Percentiles rank a stretch among this genome's conserved stretches.
These are phyloP conservation scores for Laticauda laticaudata DNA, from an alignment of 2,113 vertebrate genomes.

Conservation along the genomic window DNA sequence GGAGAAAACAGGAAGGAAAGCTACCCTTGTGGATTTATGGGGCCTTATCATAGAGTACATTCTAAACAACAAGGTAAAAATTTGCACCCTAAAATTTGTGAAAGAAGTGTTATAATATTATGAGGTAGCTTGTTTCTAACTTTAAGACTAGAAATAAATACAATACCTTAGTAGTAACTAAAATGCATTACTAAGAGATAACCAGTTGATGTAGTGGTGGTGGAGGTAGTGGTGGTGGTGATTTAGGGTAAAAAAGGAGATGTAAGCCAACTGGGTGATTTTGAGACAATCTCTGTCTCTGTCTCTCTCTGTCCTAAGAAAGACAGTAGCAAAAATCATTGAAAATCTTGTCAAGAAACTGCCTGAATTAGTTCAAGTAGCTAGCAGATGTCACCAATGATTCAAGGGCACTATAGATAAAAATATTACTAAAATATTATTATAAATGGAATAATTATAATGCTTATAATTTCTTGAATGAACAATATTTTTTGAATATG, in stretches of 20 bases:
- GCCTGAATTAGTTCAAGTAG: neutral
- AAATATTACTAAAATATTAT: neutral
- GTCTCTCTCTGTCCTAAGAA: neutral
- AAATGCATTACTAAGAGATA: neutral
- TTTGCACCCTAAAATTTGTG: neutral
- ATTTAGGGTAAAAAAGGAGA: neutral
- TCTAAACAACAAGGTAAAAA: slow-evolving; percentile 70
- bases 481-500: neutral
- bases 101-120: neutral
- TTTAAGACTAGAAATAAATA: neutral
- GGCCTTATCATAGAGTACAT: slow-evolving; percentile 73
- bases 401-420: neutral
- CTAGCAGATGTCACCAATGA: neutral
- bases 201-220: neutral
- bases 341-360: neutral
- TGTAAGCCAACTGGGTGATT: neutral
- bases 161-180: neutral
- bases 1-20: slow-evolving; percentile 40
- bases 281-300: neutral
- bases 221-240: neutral
- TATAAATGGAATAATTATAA: neutral
- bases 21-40: slow-evolving; percentile 69
- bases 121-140: neutral
- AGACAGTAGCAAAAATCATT: neutral
- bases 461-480: neutral